Evolutionary conservation across 2,113 vertebrate genomes (phyloP).

Genomic region (Corythaixoides concolor): DNA sequence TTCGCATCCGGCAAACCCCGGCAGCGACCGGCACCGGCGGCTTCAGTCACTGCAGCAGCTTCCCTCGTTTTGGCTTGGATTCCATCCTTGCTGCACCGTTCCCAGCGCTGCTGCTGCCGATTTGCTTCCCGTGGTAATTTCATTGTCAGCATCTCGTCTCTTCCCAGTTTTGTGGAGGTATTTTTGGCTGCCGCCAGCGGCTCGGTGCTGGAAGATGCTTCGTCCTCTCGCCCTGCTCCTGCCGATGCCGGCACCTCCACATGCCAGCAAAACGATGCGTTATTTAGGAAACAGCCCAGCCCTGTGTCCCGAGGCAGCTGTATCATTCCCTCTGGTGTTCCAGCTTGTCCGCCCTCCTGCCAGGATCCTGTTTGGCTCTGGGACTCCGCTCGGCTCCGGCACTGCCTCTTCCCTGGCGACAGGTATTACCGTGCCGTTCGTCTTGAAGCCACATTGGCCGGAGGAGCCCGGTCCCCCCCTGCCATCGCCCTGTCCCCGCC

Average conservation of each 20-base stretch:
- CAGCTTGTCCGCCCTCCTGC: accelerated
- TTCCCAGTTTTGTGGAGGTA: not conserved
- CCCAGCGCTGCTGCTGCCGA: accelerated
- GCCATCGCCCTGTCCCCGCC: not conserved
- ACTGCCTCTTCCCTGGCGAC: accelerated
- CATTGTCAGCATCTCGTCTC: accelerated
- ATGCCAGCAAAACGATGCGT: accelerated
- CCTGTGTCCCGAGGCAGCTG: not conserved
- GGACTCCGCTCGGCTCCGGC: accelerated
- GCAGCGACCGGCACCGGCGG: accelerated
- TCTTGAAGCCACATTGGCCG: not conserved
- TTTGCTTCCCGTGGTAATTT: accelerated
- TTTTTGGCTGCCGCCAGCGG: not conserved
- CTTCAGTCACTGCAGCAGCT: accelerated
- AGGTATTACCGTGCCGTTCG: accelerated
- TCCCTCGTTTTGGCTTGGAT: not conserved
- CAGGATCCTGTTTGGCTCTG: too few relatives aligned
- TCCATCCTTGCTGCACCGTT: not conserved
- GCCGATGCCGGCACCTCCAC: not conserved
- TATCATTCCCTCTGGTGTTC: not conserved
- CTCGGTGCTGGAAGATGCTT: not conserved
- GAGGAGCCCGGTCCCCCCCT: not conserved
- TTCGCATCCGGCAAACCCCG: not conserved
- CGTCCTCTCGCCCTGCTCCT: accelerated
- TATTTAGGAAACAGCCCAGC: not conserved